Base-by-base conservation (phyloP, 1,140 invertebrate genomes). In the Platyura marginata region DNA sequence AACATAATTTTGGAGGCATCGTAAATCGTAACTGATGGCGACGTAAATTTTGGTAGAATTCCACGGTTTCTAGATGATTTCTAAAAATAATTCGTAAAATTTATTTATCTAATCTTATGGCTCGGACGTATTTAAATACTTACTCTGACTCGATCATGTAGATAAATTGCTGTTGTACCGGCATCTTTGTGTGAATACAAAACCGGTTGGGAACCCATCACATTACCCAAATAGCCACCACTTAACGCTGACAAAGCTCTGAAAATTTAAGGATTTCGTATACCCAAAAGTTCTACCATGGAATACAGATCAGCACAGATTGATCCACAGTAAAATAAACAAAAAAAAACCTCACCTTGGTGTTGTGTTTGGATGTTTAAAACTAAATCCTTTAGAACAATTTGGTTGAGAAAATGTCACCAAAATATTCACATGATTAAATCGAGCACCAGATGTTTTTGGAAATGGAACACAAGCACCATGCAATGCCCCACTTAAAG, bases 391-490 rank as follows among this genome's bases (percentile, higher is more conserved):
- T 48, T 81, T 75, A 2, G 79, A 66, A 50, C 81, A 80, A 10
- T 77, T 68, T 1, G 81, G 79, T 44, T 88, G 72, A 36, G 81
- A 81, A 61, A 94, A 95, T 45, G 82, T 86, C 8, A 89, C 83
- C 21, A 91, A 63, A 20, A 79, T 72, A 49, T 81, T 82, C 21
- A 81, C 82, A 32, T 80, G 80, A 63, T 85, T 92, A 69, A 95
- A 97, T 55, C 82, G 81, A 1, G 87, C 90, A 3, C 90, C 90
- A 11, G 86, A 93, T 1, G 90, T 95, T 42, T 88, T 68, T 1
- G 91, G 91, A 65, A 93, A 96, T 1, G 91, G 91, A 47, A 96
- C 85, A 50, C 80, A 86, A n/a, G 79, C 72, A 55, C 85, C 81
- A 44, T 80, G 75, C 40, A 67, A 60, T 9, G 65, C 64, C 21